Evolutionary conservation across 64 coral and sea anemone genomes (phyloP), one percentile per base, ranked within the genome.

Genomic region (Actinia equina): DNA sequence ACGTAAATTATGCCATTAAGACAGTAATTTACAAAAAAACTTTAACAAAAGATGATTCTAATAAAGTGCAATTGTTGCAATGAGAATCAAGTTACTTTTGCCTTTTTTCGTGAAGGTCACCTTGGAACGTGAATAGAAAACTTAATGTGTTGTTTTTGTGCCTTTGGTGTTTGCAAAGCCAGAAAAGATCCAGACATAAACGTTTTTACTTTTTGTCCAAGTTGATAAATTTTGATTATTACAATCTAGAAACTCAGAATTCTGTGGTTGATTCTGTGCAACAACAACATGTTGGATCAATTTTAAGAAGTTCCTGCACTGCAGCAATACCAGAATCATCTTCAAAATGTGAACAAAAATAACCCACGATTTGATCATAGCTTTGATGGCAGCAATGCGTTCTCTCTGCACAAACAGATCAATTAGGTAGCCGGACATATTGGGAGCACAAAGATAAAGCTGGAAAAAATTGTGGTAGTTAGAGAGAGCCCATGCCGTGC

Each of bases 381-480:
- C 85, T 86, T 90, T 99, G 90, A 99, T 59, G n/a, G 96, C 96
- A 87, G 86, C 88, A 16, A 89, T 81, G 78, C 96, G 91, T 62
- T 99, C 93, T 41, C 96, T 90, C 93, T 95, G 90, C 60, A 99
- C 88, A 88, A 99, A 99, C 91, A 99, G 86, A 94, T 99, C 96
- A 84, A 99, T 89, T 51, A 99, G 96, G 94, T 99, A 99, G 88
- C 93, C 91, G 56, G 93, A 94, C 96, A 99, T 99, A 87, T 95
- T 99, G 63, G 96, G 96, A 86, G 96, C 93, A 77, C 79, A 92
- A 51, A 92, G 83, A 95, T 99, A 99, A 74, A 99, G 96, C 88
- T 95, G 96, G 93, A 99, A 99, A 94, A 99, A 99, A 99, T 84
- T 95, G 90, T 99, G 96, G 93, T 99, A 99, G 85, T 99, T 99